Evolutionary conservation across 1,140 invertebrate genomes (phyloP), one percentile per base, ranked within the genome.

Genomic region (Meloidogyne exigua): DNA sequence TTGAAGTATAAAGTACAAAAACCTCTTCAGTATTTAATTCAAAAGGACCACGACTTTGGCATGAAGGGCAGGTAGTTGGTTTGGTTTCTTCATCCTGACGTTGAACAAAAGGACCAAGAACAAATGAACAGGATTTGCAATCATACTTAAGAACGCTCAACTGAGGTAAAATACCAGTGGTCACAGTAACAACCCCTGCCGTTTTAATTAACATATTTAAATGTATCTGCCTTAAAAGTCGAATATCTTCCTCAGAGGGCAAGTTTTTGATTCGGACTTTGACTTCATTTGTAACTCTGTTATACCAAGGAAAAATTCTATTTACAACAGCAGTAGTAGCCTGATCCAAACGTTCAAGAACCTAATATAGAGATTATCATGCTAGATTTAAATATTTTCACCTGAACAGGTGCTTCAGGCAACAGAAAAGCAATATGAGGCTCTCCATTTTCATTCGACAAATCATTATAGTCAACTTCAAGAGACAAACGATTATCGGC

Each of bases 11-110:
- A 32, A 25, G 26, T 18, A 36, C 1, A 26, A 23, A 26, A 88
- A 95, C 93, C 90, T 94, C 92, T 84, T 91, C 90, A 88, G 90
- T 90, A 78, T 91, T 91, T 36, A 91, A 88, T 79, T 90, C 89
- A 88, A 99, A 99, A 0, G 96, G 96, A 4, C 96, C 96, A 76
- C 90, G 90, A 86, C 94, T 95, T 88, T 99, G 96, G 92, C 97
- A 99, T 83, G 98, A 95, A 0, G 96, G 95, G 90, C 97, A 99
- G 0, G 92, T 93, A 0, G 93, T 94, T 2, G 96, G 96, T 85
- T 95, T 95, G 0, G 97, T 92, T 91, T 99, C 97, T 15, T 92
- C 89, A 84, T 93, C 93, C 88, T 98, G 94, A 0, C 92, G 92
- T 89, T 99, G 96, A 28, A 94, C 92, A 88, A 96, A 98, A 0